Evolutionary conservation across 2,888 invertebrate genomes (phyloP), one percentile per base, ranked within the genome.

Genomic region (Glaucopsyche alexis): DNA sequence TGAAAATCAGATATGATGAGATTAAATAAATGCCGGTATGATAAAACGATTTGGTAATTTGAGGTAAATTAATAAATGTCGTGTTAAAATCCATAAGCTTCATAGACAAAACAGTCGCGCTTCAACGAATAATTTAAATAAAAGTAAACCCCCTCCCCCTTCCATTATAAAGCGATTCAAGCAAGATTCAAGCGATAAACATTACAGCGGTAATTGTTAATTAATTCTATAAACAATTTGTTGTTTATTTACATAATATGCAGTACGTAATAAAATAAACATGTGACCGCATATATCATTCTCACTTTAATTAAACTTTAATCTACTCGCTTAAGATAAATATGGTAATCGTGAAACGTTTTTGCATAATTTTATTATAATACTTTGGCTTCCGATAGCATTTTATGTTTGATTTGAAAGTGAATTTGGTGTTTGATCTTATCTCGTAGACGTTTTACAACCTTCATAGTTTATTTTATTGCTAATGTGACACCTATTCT

Each of bases 291-390:
- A 42, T 42, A 66, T 49, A 49, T 69, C 69, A 69, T 69, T 69
- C 69, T 16, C 29, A 67, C 16, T 69, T 69, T 49, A 47, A 69
- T 69, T 19, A 29, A 19, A 29, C 47, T 69, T 65, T 65, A 47
- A 65, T 65, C 64, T 49, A 69, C 38, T 19, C 69, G 69, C 49
- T 69, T 69, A 29, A 69, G 69, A 69, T 69, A 69, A 69, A 69
- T 69, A 69, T 69, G 69, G 16, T 69, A 69, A 69, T 69, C 47
- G 49, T 49, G 19, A 49, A 19, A 69, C 14, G 16, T 45, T 67
- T 67, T 29, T 49, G 69, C 69, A 69, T 49, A 69, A 69, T 69
- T 69, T 67, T 67, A 67, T 67, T 69, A 69, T 69, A 40, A 13
- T 65, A 65, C 29, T 38, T 49, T n/a, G 9, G 66, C 42, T 66